Evolutionary conservation across 2,797 vertebrate genomes (phyloP).

Genomic region (Macropus fuliginosus): DNA sequence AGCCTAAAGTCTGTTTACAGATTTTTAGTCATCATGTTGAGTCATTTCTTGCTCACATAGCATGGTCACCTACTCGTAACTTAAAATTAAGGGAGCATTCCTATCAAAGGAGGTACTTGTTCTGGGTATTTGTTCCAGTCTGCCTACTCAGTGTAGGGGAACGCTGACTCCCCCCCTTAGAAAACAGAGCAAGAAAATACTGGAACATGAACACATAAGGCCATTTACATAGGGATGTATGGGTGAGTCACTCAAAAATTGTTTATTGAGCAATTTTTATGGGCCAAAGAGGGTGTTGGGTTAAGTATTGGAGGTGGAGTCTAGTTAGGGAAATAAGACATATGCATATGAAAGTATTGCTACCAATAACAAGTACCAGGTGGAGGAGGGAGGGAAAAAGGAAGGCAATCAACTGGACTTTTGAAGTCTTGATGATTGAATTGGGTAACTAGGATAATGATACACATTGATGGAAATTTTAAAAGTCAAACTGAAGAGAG

Average conservation of each 20-base stretch:
- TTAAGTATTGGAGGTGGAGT: background rate
- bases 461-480: background rate
- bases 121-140: background rate
- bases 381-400: background rate
- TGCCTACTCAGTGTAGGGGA: background rate
- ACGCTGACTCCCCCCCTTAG: background rate
- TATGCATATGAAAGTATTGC: background rate
- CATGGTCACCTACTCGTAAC: background rate
- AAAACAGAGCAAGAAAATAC: background rate
- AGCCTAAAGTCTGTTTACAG: background rate
- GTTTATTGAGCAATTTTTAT: background rate
- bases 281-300: background rate
- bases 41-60: background rate
- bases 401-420: background rate
- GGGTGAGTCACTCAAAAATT: background rate
- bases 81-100: constrained; percentile 1
- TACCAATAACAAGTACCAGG: background rate
- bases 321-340: background rate
- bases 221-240: background rate
- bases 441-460: background rate
- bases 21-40: background rate
- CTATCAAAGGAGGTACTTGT: background rate
- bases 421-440: background rate
- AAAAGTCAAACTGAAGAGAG: background rate
- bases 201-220: background rate